Percentiles rank a stretch among this genome's conserved stretches.
phyloP scores from a whole-genome alignment of 2,888 invertebrate species.

The Chelonus formosanus region DNA sequence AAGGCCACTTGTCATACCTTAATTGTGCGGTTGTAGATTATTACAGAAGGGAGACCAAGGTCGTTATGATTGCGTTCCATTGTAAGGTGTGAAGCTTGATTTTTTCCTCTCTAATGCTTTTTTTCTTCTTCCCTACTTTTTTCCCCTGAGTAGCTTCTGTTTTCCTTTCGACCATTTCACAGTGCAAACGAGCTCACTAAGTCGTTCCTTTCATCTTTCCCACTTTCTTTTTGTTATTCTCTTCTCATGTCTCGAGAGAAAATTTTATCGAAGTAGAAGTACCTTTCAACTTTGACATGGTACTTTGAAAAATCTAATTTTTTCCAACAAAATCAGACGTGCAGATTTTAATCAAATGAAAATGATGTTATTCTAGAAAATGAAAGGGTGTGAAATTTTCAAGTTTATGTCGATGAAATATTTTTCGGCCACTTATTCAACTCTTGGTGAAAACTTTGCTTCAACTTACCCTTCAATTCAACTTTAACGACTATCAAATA shows the following conservation, averaged over 20 bases:
- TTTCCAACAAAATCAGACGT: too few species aligned
- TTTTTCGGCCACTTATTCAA: too few species aligned
- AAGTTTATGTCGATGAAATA: too few species aligned
- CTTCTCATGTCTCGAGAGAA: conserved; percentile 32
- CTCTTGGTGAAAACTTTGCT: too few species aligned
- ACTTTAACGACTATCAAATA: too few species aligned
- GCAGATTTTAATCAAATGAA: too few species aligned
- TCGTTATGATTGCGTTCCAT: conserved; percentile 22
- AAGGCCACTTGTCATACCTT: conserved; percentile 23
- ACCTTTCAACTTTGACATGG: conserved; percentile 3
- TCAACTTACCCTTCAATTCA: too few species aligned
- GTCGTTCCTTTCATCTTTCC: conserved; percentile 23
- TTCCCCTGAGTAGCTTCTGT: conserved; percentile 3
- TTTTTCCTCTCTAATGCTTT: conserved; percentile 17
- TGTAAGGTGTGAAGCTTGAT: conserved; percentile 29
- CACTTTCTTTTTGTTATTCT: conserved; percentile 15
- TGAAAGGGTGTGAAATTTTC: too few species aligned
- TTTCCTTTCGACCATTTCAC: conserved; percentile 19
- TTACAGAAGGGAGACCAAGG: conserved; percentile 15
- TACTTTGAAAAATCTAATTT: conserved; percentile 9
- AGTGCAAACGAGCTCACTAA: conserved; percentile 12
- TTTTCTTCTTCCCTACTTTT: conserved; percentile 14
- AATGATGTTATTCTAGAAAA: too few species aligned
- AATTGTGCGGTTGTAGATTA: conserved; percentile 22
- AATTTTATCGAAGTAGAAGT: conserved; percentile 8